phyloP scores from a whole-genome alignment of 2,797 vertebrate genomes.

The Orestias chungarensis region DNA sequence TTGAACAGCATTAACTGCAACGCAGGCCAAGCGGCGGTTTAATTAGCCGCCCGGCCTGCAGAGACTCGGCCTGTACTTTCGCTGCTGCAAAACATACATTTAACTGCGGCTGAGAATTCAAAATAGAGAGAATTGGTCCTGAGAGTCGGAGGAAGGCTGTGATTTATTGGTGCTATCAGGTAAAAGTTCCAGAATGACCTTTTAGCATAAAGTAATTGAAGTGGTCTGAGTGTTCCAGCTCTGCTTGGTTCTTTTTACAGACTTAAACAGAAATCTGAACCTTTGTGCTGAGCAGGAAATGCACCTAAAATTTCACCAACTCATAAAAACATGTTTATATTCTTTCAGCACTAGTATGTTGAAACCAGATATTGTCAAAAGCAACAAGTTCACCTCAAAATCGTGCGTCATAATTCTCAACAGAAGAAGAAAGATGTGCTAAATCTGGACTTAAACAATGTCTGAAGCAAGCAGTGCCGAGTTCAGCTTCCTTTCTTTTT shows the following conservation, averaged over 20 bases:
- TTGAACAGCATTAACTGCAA: conserved; percentile 74
- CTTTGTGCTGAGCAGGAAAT: not conserved
- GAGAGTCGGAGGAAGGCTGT: not conserved
- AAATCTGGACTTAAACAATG: too few relatives aligned
- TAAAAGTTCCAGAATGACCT: conserved; percentile 22
- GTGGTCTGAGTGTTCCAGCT: conserved; percentile 6
- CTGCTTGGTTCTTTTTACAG: not conserved
- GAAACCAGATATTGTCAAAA: too few relatives aligned
- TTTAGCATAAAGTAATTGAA: conserved; percentile 20
- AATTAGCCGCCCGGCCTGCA: conserved; percentile 67
- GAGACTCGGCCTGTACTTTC: conserved; percentile 44
- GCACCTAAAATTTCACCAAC: not conserved
- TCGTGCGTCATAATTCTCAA: too few relatives aligned
- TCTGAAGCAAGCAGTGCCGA: too few relatives aligned
- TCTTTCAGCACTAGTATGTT: not conserved
- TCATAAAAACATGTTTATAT: not conserved
- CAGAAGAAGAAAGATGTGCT: too few relatives aligned
- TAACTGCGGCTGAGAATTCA: conserved; percentile 22
- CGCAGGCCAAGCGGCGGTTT: conserved; percentile 60
- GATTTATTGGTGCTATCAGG: conserved; percentile 7
- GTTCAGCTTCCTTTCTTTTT: too few relatives aligned
- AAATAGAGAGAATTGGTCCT: conserved; percentile 10
- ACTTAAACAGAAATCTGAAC: not conserved
- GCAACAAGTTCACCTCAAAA: too few relatives aligned
- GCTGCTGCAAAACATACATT: conserved; percentile 40